Evolutionary conservation across 2,113 vertebrate genomes (phyloP).

Genomic region (human): DNA sequence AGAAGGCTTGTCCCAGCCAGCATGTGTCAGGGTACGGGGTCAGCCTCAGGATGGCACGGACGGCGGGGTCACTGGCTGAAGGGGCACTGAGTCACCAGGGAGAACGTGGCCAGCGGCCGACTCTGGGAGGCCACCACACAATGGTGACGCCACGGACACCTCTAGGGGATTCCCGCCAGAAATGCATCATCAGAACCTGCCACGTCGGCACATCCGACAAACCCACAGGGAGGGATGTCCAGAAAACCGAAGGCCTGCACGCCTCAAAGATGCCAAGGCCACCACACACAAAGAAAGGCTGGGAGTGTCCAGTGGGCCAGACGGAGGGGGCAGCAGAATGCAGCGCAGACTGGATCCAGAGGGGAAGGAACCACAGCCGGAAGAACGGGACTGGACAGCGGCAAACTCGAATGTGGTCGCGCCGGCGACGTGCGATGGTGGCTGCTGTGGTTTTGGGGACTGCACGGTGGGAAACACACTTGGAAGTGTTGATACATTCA

Average conservation of each 20-base stretch:
- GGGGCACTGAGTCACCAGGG: no score
- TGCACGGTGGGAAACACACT: no score
- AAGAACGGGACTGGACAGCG: no score
- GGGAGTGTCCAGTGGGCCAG: neutral
- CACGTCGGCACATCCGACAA: neutral
- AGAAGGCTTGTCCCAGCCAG: no score
- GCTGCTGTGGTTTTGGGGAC: neutral
- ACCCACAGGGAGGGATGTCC: neutral
- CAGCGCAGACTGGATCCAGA: neutral
- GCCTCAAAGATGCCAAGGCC: neutral
- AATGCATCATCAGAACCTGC: fast-evolving
- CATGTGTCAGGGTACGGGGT: neutral
- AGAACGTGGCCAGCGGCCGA: neutral
- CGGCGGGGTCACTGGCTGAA: no score
- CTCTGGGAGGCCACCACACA: neutral
- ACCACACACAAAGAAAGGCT: neutral
- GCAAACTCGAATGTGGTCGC: no score
- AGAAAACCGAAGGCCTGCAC: neutral
- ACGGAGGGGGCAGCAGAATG: neutral
- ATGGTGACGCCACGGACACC: no score
- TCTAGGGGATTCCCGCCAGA: neutral
- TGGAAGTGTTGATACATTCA: no score
- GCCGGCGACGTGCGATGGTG: fast-evolving
- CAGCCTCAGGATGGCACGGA: neutral
- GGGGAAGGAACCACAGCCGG: neutral